Conservation (phyloP, 2,797 vertebrate genomes). For the Bradypus variegatus region DNA sequence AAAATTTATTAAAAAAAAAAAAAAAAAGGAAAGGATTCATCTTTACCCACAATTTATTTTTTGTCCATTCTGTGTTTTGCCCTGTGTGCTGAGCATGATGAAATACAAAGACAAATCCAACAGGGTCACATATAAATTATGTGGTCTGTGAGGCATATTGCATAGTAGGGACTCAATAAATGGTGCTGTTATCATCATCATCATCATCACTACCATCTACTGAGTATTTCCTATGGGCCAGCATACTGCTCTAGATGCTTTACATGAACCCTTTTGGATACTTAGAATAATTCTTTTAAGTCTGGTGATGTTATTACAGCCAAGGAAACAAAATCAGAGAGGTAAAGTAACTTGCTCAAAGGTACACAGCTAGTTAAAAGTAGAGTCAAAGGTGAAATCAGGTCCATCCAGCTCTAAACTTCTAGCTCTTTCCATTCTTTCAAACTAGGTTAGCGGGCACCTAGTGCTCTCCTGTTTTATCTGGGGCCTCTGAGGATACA, state of each 20-base stretch:
- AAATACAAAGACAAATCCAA: background rate
- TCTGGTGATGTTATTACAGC: background rate
- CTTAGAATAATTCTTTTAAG: background rate
- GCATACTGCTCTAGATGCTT: background rate
- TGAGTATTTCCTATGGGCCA: background rate
- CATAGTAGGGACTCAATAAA: background rate
- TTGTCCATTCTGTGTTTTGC: background rate
- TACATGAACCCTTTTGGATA: background rate
- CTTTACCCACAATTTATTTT: background rate
- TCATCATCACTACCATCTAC: background rate
- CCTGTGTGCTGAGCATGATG: background rate
- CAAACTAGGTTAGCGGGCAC: background rate
- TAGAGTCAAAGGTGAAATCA: background rate
- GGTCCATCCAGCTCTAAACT: background rate
- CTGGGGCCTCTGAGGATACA: background rate
- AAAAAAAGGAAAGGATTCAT: too few species aligned
- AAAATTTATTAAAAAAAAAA: too few species aligned
- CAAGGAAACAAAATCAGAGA: slow-evolving; percentile 7
- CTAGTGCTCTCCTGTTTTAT: background rate
- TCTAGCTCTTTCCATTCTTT: background rate
- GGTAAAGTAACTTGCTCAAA: slow-evolving; percentile 22
- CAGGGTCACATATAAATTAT: background rate
- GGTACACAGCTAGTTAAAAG: slow-evolving; percentile 10
- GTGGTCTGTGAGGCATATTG: background rate
- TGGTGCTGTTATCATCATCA: background rate